A percentile compares a stretch with the other conserved stretches of the same genome.
These are phyloP conservation scores for Pomacea canaliculata DNA, from an alignment of 2,888 invertebrate species.

Conservation along the genomic window DNA sequence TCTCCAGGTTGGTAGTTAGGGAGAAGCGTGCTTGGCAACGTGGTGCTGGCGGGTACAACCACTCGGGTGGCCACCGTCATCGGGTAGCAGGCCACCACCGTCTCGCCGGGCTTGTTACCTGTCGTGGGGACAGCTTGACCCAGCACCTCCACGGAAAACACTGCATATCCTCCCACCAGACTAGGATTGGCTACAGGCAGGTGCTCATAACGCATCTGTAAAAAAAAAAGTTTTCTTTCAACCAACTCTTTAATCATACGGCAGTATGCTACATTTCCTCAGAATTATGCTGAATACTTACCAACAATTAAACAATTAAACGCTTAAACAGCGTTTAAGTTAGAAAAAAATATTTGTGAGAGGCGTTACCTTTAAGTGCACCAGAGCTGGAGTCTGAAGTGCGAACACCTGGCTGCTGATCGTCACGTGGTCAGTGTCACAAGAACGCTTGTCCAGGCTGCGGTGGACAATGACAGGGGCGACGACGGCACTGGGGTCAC, in stretches of 20 bases:
- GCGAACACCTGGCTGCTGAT: constrained; percentile 18
- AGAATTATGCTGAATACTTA: too few relatives aligned
- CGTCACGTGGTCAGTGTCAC: constrained; percentile 4
- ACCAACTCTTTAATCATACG: too few relatives aligned
- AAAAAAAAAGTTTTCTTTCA: too few relatives aligned
- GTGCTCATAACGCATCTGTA: constrained; percentile 20
- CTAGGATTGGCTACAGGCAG: constrained; percentile 2
- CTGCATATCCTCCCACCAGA: constrained; percentile 24
- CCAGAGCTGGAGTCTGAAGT: constrained; percentile 16
- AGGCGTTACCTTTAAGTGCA: constrained; percentile 11
- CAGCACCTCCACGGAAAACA: constrained; percentile 26
- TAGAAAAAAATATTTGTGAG: too few relatives aligned
- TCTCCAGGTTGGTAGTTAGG: constrained; percentile 26
- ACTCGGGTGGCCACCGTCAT: constrained; percentile 17
- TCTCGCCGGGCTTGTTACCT: neutral
- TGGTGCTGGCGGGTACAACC: constrained; percentile 11
- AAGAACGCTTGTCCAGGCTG: neutral
- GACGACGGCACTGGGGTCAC: constrained; percentile 15
- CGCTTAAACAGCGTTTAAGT: too few relatives aligned
- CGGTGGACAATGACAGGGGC: constrained; percentile 23
- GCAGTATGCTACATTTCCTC: too few relatives aligned
- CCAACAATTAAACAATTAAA: too few relatives aligned
- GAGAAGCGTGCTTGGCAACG: constrained; percentile 7
- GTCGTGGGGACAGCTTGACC: neutral
- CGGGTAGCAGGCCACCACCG: constrained; percentile 24